Conservation (phyloP, 2,113 vertebrate species). For the Spheniscus mendiculus region DNA sequence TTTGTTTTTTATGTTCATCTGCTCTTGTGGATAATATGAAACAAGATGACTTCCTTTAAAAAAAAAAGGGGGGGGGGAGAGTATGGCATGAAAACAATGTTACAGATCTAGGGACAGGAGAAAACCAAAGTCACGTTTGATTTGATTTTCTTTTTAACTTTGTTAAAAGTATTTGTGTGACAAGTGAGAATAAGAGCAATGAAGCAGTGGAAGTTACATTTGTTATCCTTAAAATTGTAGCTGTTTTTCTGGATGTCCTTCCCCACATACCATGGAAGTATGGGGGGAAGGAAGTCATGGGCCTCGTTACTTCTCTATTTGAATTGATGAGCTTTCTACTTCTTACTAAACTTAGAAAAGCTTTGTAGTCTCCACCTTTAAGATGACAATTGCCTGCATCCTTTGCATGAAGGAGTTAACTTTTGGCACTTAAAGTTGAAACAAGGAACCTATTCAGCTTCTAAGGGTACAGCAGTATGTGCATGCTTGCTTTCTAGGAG, state of each 20-base stretch:
- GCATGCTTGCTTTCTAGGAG: slow-evolving; percentile 38
- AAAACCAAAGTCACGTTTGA: not conserved
- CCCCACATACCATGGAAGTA: not conserved
- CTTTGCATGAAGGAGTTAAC: slow-evolving; percentile 1
- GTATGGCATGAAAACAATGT: not conserved
- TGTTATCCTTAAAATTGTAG: not conserved
- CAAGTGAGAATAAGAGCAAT: not conserved
- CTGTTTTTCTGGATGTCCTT: not conserved
- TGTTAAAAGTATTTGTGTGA: not conserved
- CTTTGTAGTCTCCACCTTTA: not conserved
- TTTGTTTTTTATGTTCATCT: not conserved
- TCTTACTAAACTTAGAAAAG: not conserved
- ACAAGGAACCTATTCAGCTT: not conserved
- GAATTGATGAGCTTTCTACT: not conserved
- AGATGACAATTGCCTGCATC: not conserved
- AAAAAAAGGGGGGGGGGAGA: fast-evolving
- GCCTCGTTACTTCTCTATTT: not conserved
- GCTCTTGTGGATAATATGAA: not conserved
- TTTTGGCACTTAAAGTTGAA: not conserved
- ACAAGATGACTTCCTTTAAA: not conserved
- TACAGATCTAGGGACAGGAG: not conserved
- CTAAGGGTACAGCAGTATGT: not conserved
- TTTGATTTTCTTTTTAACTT: not conserved
- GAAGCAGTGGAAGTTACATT: not conserved
- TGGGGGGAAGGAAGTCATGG: not conserved